These are phyloP conservation scores for Cerceris ruficornis DNA, from an alignment of 2,888 invertebrate species.

Conservation along the genomic window DNA sequence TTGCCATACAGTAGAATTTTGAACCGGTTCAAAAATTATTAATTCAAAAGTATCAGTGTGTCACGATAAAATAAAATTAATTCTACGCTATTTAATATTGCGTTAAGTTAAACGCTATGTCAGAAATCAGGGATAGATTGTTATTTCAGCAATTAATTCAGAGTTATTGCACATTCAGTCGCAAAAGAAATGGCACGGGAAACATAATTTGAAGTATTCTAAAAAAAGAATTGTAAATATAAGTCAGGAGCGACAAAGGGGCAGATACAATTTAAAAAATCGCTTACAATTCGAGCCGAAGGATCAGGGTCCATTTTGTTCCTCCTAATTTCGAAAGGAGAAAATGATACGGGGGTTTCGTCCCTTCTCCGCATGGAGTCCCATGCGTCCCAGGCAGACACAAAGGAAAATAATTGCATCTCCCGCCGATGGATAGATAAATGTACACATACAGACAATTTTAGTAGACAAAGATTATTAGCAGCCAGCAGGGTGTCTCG, in stretches of 20 bases:
- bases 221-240: background rate
- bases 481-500: slow-evolving; percentile 54
- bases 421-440: slow-evolving; percentile 70
- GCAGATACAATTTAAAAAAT: background rate
- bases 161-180: too few relatives aligned
- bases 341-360: slow-evolving; percentile 56
- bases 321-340: slow-evolving; percentile 68
- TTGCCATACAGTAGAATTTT: too few relatives aligned
- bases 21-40: too few relatives aligned
- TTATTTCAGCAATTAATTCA: too few relatives aligned
- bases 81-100: too few relatives aligned
- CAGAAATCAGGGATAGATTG: too few relatives aligned
- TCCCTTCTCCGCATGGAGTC: slow-evolving; percentile 74
- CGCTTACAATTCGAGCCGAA: slow-evolving; percentile 10
- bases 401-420: slow-evolving; percentile 79
- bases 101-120: too few relatives aligned
- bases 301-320: slow-evolving; percentile 64
- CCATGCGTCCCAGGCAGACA: slow-evolving; percentile 67
- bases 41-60: too few relatives aligned
- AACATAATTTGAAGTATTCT: too few relatives aligned
- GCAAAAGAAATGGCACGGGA: too few relatives aligned
- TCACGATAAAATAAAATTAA: too few relatives aligned
- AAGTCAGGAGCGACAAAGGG: background rate
- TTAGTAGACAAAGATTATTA: slow-evolving; percentile 68
- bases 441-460: slow-evolving; percentile 54